Base-by-base conservation (phyloP, 2,797 vertebrate species). In the Sebastes itinus region DNA sequence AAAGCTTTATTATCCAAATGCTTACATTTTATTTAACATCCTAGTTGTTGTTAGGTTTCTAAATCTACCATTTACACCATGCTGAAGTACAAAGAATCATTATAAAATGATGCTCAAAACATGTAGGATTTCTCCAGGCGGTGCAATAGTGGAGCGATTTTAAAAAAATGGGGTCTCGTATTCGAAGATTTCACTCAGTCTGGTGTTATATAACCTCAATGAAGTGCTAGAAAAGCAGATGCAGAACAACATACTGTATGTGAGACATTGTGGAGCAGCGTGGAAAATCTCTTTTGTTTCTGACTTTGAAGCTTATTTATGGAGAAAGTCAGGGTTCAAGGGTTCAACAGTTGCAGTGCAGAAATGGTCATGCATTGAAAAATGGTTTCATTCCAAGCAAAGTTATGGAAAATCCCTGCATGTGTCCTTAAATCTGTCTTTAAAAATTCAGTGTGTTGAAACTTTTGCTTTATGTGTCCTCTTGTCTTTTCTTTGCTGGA, bases 141-240 rank as follows among this genome's bases (percentile, higher is more conserved):
- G 25, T 65, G 55, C 10, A 7, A 63, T 13, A 46, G 54, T 18
- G 33, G 28, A 52, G 54, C 42, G 52, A 32, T 52, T 35, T 42
- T 30, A 78, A 35, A 59, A 46, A 46, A 60, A 28, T 23, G n/a
- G 12, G 32, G 28, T 59, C 63, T 42, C 23, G 59, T 6, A 42
- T 35, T 69, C 27, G 7, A 70, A 56, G 20, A 33, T 73, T 55
- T 65, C 28, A 35, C 27, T 64, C 52, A 12, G 32, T 32, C 55
- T 62, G 49, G 9, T 56, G 70, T 78, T 81, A 70, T 25, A 42
- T 55, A 60, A 80, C 16, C 71, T 58, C 13, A 30, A 38, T n/a
- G 32, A 70, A 71, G 65, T 67, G 59, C 68, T 30, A 2, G n/a
- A 62, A 63, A 72, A 65, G 55, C 64, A 72, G 30, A 64, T 32